Evolutionary conservation across 2,113 vertebrate genomes (phyloP).

Genomic region (Mirounga angustirostris): DNA sequence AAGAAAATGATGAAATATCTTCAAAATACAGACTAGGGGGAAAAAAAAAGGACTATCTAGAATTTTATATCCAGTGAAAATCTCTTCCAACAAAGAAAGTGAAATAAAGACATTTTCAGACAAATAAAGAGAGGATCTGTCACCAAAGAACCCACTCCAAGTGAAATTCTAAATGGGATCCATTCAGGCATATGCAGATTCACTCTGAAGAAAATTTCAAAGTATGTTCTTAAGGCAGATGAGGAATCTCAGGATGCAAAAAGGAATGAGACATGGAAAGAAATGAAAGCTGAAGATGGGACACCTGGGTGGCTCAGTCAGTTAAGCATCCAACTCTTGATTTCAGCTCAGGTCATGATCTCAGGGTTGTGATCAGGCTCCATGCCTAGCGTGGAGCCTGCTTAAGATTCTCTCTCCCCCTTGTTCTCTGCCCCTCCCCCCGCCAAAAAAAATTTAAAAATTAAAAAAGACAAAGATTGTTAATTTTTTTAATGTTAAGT

Average conservation of each 20-base stretch:
- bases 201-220: not conserved
- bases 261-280: not conserved
- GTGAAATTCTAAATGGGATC: not conserved
- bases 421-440: not conserved
- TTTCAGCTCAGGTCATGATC: not conserved
- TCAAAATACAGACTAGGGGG: not conserved
- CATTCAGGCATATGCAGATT: not conserved
- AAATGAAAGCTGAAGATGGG: not conserved
- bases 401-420: not conserved
- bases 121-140: not conserved
- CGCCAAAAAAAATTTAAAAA: not conserved
- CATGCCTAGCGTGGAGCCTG: too few species aligned
- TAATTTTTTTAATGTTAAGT: not conserved
- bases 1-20: slow-evolving; percentile 19
- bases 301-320: not conserved
- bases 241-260: not conserved
- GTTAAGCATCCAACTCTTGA: not conserved
- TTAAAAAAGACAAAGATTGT: not conserved
- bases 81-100: not conserved
- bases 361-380: not conserved
- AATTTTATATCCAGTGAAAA: not conserved
- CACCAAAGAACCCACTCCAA: not conserved
- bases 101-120: not conserved
- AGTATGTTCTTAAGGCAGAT: not conserved
- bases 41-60: not conserved